phyloP scores from a whole-genome alignment of 2,113 vertebrate genomes.

The Channa maculata region DNA sequence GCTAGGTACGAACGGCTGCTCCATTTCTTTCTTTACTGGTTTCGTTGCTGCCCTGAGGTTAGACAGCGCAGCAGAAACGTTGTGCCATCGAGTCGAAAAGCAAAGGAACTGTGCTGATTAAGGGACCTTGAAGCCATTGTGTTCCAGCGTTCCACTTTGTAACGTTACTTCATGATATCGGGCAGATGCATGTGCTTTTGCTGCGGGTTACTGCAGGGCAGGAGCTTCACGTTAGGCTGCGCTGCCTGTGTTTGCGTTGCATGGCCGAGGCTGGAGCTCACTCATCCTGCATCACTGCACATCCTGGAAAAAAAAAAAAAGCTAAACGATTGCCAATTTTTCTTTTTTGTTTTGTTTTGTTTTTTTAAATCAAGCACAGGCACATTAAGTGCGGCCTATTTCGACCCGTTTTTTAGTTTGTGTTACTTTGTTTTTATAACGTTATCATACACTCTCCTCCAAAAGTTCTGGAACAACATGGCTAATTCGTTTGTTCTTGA shows the following conservation, averaged over 20 bases:
- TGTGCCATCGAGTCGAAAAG: neutral
- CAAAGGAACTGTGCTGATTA: neutral
- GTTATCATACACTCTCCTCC: too few relatives aligned
- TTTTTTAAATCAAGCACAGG: neutral
- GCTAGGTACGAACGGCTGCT: constrained; percentile 83
- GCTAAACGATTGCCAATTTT: too few relatives aligned
- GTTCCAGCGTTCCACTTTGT: neutral
- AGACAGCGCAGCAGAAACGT: neutral
- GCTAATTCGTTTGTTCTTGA: too few relatives aligned
- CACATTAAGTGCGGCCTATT: neutral
- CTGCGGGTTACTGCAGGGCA: constrained; percentile 40
- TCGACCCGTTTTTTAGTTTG: too few relatives aligned
- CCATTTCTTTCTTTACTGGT: too few relatives aligned
- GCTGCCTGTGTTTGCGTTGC: constrained; percentile 64
- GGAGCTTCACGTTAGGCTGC: constrained; percentile 48
- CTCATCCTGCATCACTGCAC: constrained; percentile 56
- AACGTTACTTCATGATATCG: neutral
- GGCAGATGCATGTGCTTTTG: constrained; percentile 25
- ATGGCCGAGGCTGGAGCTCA: constrained; percentile 62
- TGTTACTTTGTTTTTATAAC: too few relatives aligned
- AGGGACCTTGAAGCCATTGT: neutral
- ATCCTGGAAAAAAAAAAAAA: constrained; percentile 66
- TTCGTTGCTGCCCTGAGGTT: too few relatives aligned
- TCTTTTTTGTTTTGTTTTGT: constrained; percentile 9
- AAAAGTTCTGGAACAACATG: too few relatives aligned